Evolutionary conservation across 37 sponge, comb jelly and placozoan species (phyloP).

Genomic region (Cliona cf. orientalis): DNA sequence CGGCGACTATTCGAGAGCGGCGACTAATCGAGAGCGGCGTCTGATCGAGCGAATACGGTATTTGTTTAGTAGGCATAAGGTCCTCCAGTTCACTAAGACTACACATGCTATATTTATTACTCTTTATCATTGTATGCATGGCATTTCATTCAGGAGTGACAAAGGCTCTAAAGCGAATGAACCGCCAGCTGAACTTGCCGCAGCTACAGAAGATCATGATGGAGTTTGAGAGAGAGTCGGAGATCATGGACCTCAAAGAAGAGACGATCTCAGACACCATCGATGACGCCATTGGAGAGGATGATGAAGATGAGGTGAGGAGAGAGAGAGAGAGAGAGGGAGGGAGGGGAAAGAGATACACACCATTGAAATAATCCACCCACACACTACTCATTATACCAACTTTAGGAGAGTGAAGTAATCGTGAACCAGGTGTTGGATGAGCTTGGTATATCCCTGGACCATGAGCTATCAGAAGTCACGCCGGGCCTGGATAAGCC

Average conservation of each 20-base stretch:
- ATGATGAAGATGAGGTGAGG: constrained; percentile 91
- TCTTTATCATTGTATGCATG: too few relatives aligned
- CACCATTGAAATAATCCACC: too few relatives aligned
- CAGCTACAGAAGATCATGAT: constrained; percentile 99
- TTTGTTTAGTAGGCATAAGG: too few relatives aligned
- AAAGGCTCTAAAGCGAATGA: constrained; percentile 88
- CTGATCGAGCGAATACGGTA: too few relatives aligned
- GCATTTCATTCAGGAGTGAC: constrained; percentile 78
- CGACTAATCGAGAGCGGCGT: too few relatives aligned
- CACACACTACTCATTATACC: background rate
- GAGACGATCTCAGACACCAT: constrained; percentile 96
- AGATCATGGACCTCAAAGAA: constrained; percentile 99
- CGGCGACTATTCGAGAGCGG: too few relatives aligned
- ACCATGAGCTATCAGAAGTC: constrained; percentile 77
- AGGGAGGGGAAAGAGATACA: background rate
- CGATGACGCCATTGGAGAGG: constrained; percentile 98
- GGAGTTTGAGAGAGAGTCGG: constrained; percentile 97
- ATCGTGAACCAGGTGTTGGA: constrained; percentile 88
- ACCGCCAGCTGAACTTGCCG: constrained; percentile 90
- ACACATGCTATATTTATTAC: too few relatives aligned
- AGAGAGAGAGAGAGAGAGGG: background rate
- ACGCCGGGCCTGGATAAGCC: constrained; percentile 77
- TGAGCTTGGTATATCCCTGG: constrained; percentile 87
- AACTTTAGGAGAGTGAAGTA: constrained; percentile 70
- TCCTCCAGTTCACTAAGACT: too few relatives aligned